These are phyloP conservation scores for Coreius guichenoti DNA, from an alignment of 2,797 vertebrate species.

Conservation along the genomic window DNA sequence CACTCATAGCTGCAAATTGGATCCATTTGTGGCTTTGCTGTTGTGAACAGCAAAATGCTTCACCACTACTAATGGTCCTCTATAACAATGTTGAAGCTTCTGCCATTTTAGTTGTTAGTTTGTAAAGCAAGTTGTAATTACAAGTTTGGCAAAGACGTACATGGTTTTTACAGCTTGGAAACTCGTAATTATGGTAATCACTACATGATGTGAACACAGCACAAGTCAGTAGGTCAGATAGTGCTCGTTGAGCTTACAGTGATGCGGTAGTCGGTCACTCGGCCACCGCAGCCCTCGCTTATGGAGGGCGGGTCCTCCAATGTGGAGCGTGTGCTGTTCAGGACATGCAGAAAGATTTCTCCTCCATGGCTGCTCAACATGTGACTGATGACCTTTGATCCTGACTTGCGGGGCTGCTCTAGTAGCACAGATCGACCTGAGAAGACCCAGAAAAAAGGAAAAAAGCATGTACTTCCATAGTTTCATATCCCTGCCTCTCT, in stretches of 20 bases:
- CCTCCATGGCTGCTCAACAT: slow-evolving; percentile 99
- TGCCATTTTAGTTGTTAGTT: not conserved
- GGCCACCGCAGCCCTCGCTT: slow-evolving; percentile 96
- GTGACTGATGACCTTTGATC: slow-evolving; percentile 98
- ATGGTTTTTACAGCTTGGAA: not conserved
- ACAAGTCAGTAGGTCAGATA: not conserved
- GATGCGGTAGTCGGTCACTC: slow-evolving; percentile 98
- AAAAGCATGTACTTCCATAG: not conserved
- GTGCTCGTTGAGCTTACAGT: slow-evolving; percentile 79
- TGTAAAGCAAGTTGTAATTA: not conserved
- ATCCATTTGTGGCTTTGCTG: not conserved
- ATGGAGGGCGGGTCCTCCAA: slow-evolving; percentile 98
- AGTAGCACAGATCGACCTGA: slow-evolving; percentile 93
- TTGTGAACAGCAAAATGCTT: not conserved
- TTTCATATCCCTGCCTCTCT: not conserved
- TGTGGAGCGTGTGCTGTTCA: slow-evolving; percentile 97
- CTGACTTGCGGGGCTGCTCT: slow-evolving; percentile 96
- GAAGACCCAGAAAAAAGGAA: not conserved
- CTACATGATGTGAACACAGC: not conserved
- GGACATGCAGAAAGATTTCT: slow-evolving; percentile 95
- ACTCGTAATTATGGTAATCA: not conserved
- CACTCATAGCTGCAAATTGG: not conserved
- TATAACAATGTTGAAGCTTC: not conserved
- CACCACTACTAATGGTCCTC: not conserved
- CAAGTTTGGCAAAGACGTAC: not conserved